Conservation (phyloP, 2,113 vertebrate genomes). For the Hiodon tergisus region DNA sequence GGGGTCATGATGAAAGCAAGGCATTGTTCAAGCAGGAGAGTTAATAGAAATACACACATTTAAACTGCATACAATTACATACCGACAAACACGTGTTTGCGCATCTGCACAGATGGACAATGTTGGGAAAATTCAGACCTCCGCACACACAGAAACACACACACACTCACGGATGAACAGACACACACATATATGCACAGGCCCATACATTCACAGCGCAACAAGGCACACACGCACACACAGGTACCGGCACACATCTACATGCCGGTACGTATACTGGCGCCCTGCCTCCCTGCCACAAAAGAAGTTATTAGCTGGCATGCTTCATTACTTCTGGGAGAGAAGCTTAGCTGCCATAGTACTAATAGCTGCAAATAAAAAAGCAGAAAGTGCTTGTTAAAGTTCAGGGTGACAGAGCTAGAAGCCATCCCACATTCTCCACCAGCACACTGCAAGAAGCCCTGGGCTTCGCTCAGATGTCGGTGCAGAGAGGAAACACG, state of each 20-base stretch:
- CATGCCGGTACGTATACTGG: too few relatives aligned
- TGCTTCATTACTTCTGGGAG: not conserved
- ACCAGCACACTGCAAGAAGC: not conserved
- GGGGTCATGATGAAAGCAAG: too few relatives aligned
- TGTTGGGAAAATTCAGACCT: too few relatives aligned
- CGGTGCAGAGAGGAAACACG: not conserved
- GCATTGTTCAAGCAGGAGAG: too few relatives aligned
- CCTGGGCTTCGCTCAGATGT: not conserved
- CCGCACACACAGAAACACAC: too few relatives aligned
- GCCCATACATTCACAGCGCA: too few relatives aligned
- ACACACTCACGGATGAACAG: not conserved
- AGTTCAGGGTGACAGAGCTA: constrained; percentile 16
- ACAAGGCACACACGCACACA: too few relatives aligned
- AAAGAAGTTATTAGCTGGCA: not conserved
- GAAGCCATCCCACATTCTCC: not conserved
- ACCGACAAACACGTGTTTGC: not conserved
- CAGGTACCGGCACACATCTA: too few relatives aligned
- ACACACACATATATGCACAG: not conserved
- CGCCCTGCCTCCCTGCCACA: not conserved
- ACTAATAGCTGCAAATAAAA: constrained; percentile 7
- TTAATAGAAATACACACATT: not conserved
- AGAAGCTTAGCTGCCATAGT: not conserved
- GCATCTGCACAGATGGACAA: too few relatives aligned
- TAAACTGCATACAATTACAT: not conserved
- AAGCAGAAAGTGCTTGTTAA: constrained; percentile 10